phyloP scores from a whole-genome alignment of 2,888 invertebrate species.

The Xanthia icteritia region DNA sequence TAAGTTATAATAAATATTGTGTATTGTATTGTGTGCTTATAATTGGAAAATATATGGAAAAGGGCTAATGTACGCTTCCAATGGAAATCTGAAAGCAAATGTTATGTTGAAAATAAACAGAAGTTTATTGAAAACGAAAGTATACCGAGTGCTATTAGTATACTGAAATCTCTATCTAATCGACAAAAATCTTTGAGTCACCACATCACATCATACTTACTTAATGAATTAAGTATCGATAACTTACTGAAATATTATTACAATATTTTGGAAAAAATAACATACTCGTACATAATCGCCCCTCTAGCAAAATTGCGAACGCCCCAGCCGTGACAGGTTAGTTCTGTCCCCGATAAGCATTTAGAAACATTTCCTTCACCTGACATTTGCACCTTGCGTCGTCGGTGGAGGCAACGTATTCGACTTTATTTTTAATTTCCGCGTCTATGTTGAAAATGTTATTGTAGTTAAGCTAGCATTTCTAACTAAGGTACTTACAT shows the following conservation, averaged over 20 bases:
- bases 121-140: neutral
- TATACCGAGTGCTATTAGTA: neutral
- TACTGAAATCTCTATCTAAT: neutral
- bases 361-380: constrained; percentile 51
- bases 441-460: constrained; percentile 15
- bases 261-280: neutral
- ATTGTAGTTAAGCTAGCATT: neutral
- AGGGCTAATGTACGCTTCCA: neutral
- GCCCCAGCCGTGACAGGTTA: constrained; percentile 50
- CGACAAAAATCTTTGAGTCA: neutral
- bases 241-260: neutral
- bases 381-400: constrained; percentile 55
- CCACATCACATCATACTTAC: neutral
- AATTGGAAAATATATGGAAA: constrained; percentile 19
- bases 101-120: neutral
- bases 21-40: constrained; percentile 21
- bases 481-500: too few relatives aligned
- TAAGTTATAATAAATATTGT: constrained; percentile 59
- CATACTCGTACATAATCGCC: neutral
- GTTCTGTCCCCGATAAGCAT: constrained; percentile 51
- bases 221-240: neutral
- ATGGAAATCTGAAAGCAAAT: neutral
- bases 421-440: constrained; percentile 53
- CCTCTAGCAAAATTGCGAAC: constrained; percentile 24
- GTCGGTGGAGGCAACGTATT: constrained; percentile 42